phyloP scores from a whole-genome alignment of 1,140 invertebrate species.

The Drosophila littoralis region DNA sequence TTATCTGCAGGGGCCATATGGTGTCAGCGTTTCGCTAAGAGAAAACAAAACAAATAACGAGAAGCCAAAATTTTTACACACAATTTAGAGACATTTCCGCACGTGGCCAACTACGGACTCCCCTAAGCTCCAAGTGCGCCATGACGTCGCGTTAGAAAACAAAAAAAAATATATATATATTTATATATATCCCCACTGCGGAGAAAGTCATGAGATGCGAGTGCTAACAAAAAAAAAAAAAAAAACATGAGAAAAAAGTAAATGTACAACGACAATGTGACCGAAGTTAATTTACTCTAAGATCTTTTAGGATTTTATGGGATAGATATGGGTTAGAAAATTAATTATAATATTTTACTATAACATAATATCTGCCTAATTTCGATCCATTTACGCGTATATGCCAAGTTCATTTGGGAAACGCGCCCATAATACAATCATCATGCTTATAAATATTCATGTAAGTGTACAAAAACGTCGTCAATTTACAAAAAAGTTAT shows the following conservation, averaged over 20 bases:
- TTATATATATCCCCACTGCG: constrained; percentile 55
- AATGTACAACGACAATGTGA: neutral
- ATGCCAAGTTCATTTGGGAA: too few relatives aligned
- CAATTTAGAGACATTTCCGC: constrained; percentile 81
- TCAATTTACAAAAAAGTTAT: neutral
- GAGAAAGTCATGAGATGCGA: constrained; percentile 60
- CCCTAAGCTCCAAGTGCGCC: constrained; percentile 59
- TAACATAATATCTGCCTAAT: too few relatives aligned
- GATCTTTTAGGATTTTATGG: neutral
- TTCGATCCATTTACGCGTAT: neutral
- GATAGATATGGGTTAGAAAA: too few relatives aligned
- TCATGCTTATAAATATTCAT: neutral
- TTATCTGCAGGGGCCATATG: constrained; percentile 76
- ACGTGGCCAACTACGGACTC: constrained; percentile 49
- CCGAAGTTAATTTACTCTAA: constrained; percentile 18
- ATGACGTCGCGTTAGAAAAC: constrained; percentile 48
- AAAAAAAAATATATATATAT: constrained; percentile 32
- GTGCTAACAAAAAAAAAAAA: constrained; percentile 29
- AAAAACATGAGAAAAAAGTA: constrained; percentile 9
- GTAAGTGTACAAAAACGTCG: neutral
- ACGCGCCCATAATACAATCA: neutral
- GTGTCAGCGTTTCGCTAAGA: constrained; percentile 46
- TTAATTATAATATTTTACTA: too few relatives aligned
- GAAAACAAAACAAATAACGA: constrained; percentile 60
- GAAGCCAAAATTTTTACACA: constrained; percentile 75